These are phyloP conservation scores for Hystrix brachyura DNA, from an alignment of 2,113 vertebrate genomes.

Conservation along the genomic window DNA sequence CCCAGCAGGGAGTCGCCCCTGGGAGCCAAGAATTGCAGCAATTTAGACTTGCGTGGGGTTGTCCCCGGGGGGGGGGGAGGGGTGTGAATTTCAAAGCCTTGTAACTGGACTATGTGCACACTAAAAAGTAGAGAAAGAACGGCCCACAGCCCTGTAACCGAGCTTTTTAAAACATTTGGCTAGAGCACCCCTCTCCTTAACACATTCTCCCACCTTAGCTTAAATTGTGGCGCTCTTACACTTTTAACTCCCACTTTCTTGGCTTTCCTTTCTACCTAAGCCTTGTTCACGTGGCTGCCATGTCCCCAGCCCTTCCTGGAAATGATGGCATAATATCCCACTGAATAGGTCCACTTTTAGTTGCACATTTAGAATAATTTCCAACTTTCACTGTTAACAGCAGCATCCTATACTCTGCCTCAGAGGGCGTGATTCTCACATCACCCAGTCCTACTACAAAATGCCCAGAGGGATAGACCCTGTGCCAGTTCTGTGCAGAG, in stretches of 20 bases:
- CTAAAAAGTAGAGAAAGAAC: neutral
- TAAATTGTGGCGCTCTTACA: rapidly evolving
- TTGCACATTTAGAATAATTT: neutral
- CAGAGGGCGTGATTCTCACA: neutral
- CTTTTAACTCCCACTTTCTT: too few species aligned
- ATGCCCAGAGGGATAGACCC: neutral
- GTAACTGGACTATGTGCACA: neutral
- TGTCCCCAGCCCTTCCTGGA: neutral
- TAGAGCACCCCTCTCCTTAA: neutral
- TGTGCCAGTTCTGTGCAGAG: neutral
- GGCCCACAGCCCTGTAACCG: neutral
- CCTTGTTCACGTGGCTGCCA: too few species aligned
- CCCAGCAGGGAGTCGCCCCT: neutral
- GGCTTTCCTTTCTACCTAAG: neutral
- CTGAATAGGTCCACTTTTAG: neutral
- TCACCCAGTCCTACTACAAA: neutral
- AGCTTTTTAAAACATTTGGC: neutral
- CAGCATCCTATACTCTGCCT: neutral
- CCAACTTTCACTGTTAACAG: neutral
- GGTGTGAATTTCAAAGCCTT: neutral
- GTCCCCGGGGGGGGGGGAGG: neutral
- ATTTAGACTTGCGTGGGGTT: neutral
- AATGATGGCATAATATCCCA: neutral
- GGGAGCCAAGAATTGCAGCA: neutral
- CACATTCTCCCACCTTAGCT: neutral